These are phyloP conservation scores for Leucophora obtusa DNA, from an alignment of 2,888 invertebrate genomes.

Conservation along the genomic window DNA sequence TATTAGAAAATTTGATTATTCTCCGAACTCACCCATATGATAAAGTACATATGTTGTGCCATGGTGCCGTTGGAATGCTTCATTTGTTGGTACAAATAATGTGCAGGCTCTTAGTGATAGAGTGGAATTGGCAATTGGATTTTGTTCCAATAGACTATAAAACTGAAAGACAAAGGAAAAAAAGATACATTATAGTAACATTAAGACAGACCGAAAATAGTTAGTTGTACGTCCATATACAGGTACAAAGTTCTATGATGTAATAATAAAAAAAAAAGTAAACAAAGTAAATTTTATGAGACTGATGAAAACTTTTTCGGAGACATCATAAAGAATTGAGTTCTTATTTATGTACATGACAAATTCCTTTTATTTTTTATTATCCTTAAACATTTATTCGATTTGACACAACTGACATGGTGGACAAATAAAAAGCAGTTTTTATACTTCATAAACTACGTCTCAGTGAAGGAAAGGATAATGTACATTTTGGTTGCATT, in stretches of 20 bases:
- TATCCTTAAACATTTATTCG: not conserved
- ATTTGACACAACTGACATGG: too few species aligned
- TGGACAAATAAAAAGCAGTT: too few species aligned
- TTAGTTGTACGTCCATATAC: not conserved
- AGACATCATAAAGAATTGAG: not conserved
- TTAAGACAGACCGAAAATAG: not conserved
- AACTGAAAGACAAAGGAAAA: conserved; percentile 85
- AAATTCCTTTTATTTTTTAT: not conserved
- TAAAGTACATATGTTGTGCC: conserved; percentile 84
- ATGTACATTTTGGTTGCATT: too few species aligned
- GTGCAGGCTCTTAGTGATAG: conserved; percentile 87
- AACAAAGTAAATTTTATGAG: not conserved
- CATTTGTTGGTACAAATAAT: conserved; percentile 93
- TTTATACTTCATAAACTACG: too few species aligned
- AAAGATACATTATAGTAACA: conserved; percentile 5
- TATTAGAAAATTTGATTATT: conserved; percentile 8
- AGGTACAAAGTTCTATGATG: not conserved
- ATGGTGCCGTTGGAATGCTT: conserved; percentile 88
- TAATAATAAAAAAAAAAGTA: not conserved
- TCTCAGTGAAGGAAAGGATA: too few species aligned
- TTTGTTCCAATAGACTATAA: conserved; percentile 85
- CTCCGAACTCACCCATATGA: conserved; percentile 87
- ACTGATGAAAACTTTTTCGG: not conserved
- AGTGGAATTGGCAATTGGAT: conserved; percentile 85
- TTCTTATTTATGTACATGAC: not conserved